A percentile compares a stretch with the other conserved stretches of the same genome.
phyloP scores from a whole-genome alignment of 2,797 vertebrate species.

The Caiman crocodilus region DNA sequence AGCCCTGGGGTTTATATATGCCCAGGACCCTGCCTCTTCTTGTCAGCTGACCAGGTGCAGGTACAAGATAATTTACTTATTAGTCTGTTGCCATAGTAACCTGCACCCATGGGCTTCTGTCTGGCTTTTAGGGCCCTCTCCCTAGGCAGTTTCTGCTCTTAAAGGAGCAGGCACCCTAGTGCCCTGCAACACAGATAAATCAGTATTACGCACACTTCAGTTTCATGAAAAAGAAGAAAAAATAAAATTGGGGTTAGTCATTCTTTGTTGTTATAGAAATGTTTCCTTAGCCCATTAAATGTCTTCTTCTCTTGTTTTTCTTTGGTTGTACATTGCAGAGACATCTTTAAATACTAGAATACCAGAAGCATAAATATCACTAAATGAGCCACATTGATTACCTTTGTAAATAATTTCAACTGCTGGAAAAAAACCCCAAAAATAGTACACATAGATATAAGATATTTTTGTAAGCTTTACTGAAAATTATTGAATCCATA shows the following conservation, averaged over 20 bases:
- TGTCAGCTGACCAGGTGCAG: too few species aligned
- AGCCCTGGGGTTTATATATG: too few species aligned
- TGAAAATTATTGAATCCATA: too few species aligned
- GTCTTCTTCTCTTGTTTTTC: not conserved
- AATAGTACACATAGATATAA: not conserved
- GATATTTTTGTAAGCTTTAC: not conserved
- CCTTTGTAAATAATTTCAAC: not conserved
- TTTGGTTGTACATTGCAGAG: not conserved
- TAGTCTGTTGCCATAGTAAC: too few species aligned
- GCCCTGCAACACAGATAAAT: too few species aligned
- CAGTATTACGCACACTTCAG: not conserved
- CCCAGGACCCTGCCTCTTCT: too few species aligned
- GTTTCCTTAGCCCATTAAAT: not conserved
- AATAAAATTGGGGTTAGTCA: too few species aligned
- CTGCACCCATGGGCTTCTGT: too few species aligned
- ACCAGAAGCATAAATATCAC: not conserved
- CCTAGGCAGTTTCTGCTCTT: too few species aligned
- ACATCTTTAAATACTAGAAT: not conserved
- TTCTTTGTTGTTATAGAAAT: not conserved
- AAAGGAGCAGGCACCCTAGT: too few species aligned
- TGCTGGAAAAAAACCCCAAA: not conserved
- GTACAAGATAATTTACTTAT: too few species aligned
- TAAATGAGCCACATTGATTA: not conserved
- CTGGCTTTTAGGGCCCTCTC: too few species aligned
- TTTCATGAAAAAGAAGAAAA: not conserved